phyloP scores from a whole-genome alignment of 2,797 vertebrate genomes.

The Microctenopoma lineatum region DNA sequence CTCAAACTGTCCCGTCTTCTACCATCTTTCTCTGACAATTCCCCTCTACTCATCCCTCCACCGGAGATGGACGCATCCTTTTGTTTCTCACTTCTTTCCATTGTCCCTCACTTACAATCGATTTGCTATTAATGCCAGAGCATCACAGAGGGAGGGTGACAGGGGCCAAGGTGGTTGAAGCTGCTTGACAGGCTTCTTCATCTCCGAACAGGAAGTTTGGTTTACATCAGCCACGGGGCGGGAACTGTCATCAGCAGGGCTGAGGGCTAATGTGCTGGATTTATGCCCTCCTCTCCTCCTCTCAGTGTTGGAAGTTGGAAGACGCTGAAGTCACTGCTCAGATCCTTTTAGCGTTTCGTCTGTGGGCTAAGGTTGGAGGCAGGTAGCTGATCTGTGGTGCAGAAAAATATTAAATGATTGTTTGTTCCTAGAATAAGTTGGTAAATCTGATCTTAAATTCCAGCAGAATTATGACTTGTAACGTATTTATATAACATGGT shows the following conservation, averaged over 20 bases:
- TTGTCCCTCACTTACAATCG: constrained; percentile 76
- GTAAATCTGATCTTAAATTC: constrained; percentile 17
- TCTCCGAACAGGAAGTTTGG: constrained; percentile 83
- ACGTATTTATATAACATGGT: constrained; percentile 33
- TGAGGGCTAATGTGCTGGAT: constrained; percentile 75
- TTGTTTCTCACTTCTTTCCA: constrained; percentile 62
- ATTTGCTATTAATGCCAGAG: constrained; percentile 80
- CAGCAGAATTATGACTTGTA: constrained; percentile 1
- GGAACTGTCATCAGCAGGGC: constrained; percentile 73
- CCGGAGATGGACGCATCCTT: constrained; percentile 64
- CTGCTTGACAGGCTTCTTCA: constrained; percentile 82
- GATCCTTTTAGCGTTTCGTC: constrained; percentile 32
- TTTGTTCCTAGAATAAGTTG: constrained; percentile 1
- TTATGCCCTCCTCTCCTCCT: constrained; percentile 76
- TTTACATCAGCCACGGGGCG: constrained; percentile 82
- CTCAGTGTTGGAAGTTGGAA: constrained; percentile 44
- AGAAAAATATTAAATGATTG: not conserved
- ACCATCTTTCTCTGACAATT: constrained; percentile 26
- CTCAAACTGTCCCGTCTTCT: constrained; percentile 18
- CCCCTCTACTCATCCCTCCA: constrained; percentile 46
- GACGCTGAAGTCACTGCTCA: constrained; percentile 50
- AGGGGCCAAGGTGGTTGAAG: constrained; percentile 63
- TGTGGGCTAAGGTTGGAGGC: constrained; percentile 20
- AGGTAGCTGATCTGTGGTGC: not conserved
- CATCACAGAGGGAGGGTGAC: constrained; percentile 71